phyloP scores from a whole-genome alignment of 2,888 invertebrate genomes.

The Pardosa pseudoannulata region DNA sequence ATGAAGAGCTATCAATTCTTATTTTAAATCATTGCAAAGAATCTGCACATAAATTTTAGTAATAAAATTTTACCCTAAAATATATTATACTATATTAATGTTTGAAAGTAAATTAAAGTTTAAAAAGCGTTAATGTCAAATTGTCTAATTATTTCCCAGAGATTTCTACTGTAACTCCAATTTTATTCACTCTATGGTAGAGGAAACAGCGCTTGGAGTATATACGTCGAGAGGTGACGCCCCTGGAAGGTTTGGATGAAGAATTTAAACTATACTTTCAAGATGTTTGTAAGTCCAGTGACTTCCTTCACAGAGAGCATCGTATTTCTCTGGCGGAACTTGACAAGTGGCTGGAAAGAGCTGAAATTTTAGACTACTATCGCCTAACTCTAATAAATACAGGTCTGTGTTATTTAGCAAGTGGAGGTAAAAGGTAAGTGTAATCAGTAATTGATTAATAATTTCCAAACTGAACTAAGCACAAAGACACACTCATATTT shows the following conservation, averaged over 20 bases:
- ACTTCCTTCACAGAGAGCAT: background rate
- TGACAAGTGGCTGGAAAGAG: constrained; percentile 50
- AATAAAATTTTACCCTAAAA: too few species aligned
- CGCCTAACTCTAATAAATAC: constrained; percentile 37
- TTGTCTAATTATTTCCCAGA: too few species aligned
- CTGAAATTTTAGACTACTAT: constrained; percentile 37
- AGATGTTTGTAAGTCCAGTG: constrained; percentile 14
- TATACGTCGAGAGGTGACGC: background rate
- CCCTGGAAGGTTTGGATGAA: background rate
- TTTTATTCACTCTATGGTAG: background rate
- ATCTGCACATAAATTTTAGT: too few species aligned
- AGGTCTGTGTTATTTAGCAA: constrained; percentile 38
- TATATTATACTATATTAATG: too few species aligned
- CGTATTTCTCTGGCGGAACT: constrained; percentile 17
- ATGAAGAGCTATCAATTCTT: too few species aligned
- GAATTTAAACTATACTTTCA: constrained; percentile 30
- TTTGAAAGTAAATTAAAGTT: too few species aligned
- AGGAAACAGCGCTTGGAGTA: background rate
- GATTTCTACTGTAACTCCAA: too few species aligned
- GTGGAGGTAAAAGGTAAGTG: constrained; percentile 42
- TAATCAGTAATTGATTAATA: background rate
- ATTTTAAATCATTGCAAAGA: too few species aligned
- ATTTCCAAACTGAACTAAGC: background rate
- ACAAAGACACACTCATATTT: too few species aligned
- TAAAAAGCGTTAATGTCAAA: too few species aligned